Conservation (phyloP, 2,888 invertebrate genomes). For the Baronia brevicornis region DNA sequence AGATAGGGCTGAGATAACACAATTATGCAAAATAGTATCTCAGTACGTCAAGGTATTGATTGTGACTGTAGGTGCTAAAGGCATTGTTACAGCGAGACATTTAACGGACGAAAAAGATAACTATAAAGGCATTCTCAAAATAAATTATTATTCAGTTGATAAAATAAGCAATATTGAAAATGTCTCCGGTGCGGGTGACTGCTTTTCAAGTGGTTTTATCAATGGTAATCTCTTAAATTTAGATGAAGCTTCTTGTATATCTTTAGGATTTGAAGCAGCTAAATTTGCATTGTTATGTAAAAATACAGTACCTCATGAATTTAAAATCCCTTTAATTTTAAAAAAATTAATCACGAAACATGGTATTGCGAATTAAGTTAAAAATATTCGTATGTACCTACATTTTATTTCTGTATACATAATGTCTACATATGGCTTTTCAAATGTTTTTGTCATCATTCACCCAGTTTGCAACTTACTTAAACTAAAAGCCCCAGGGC, state of each 20-base stretch:
- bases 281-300: conserved; percentile 72
- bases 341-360: too few species aligned
- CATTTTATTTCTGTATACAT: too few species aligned
- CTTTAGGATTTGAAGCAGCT: conserved; percentile 78
- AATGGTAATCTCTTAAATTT: conserved; percentile 74
- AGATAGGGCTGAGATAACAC: conserved; percentile 37
- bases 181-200: conserved; percentile 91
- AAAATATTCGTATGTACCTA: too few species aligned
- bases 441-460: too few species aligned
- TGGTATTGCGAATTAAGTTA: too few species aligned
- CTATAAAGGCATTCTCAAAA: conserved; percentile 18
- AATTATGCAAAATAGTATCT: conserved; percentile 52
- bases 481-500: too few species aligned
- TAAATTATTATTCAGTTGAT: conserved; percentile 51
- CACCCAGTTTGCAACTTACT: too few species aligned
- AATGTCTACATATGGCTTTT: too few species aligned
- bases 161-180: conserved; percentile 71
- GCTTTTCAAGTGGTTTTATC: conserved; percentile 82
- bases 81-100: conserved; percentile 67
- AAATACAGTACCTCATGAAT: conserved; percentile 73
- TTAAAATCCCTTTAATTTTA: conserved; percentile 20
- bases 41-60: conserved; percentile 72
- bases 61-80: conserved; percentile 78
- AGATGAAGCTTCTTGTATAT: conserved; percentile 74
- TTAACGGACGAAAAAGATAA: conserved; percentile 25